These are phyloP conservation scores for Physella acuta DNA, from an alignment of 1,140 invertebrate genomes.

Conservation along the genomic window DNA sequence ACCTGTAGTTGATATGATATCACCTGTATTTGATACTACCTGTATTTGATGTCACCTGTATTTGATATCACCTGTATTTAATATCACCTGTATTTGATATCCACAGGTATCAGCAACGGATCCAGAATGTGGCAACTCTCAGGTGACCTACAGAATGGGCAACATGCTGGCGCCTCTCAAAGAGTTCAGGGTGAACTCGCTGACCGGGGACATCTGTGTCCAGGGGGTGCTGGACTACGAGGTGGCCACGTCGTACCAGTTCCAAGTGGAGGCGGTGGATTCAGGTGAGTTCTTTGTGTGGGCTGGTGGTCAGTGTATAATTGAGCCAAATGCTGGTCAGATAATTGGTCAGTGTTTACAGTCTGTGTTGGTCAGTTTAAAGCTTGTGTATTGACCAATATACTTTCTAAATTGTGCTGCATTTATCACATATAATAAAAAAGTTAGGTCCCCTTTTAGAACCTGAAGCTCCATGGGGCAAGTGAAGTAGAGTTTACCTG, in stretches of 20 bases:
- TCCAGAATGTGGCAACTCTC: slow-evolving; percentile 91
- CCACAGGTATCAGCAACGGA: slow-evolving; percentile 88
- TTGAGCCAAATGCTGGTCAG: too few species aligned
- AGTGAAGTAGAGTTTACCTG: not conserved
- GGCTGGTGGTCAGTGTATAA: not conserved
- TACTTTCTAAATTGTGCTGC: too few species aligned
- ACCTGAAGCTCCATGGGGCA: too few species aligned
- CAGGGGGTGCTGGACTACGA: slow-evolving; percentile 83
- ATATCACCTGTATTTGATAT: not conserved
- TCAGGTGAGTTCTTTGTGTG: slow-evolving; percentile 69
- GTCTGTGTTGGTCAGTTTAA: too few species aligned
- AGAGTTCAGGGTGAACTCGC: slow-evolving; percentile 78
- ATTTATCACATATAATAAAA: too few species aligned
- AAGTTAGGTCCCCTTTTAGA: too few species aligned
- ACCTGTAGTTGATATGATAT: not conserved
- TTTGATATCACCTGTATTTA: not conserved
- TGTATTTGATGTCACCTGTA: not conserved
- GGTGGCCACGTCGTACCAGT: slow-evolving; percentile 79
- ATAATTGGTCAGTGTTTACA: too few species aligned
- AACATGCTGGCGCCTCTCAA: slow-evolving; percentile 64
- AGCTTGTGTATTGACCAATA: too few species aligned
- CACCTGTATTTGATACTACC: too few species aligned
- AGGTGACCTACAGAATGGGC: slow-evolving; percentile 89
- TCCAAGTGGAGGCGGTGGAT: slow-evolving; percentile 91
- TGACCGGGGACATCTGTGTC: slow-evolving; percentile 87